Base-by-base conservation (phyloP, 2,797 vertebrate genomes). In the Otolemur crassicaudatus region DNA sequence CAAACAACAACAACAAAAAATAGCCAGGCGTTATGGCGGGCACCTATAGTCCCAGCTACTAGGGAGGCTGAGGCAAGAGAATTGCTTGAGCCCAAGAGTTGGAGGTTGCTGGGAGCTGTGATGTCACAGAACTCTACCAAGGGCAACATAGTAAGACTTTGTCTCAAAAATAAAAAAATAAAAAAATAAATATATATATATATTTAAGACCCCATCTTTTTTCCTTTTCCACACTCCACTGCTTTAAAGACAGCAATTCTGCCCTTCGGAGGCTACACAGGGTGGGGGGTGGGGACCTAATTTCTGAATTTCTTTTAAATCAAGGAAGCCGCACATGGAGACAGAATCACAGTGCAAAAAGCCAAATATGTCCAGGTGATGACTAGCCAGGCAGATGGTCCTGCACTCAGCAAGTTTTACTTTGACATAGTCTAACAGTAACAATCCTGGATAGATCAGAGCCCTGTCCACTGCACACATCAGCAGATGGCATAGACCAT, bases 401-500 rank as follows among this genome's bases (percentile, higher is more conserved):
- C 20, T 80, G 67, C 61, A 79, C 87, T 2, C 88, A 65, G 27
- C 23, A 27, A 14, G n/a, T 91, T 67, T 85, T 1, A 86, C 27
- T 34, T 56, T 13, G 77, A 95, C 46, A 73, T 0, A 0, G 2
- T 46, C 7, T 1, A 76, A 94, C 22, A 12, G 0, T 80, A 76
- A 94, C 22, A 12, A 0, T 82, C 87, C 87, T 40, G 25, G 75
- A 29, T 8, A 46, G 27, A 56, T 31, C 58, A 53, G 96, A 93
- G 63, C 12, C 4, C 12, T 19, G 11, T 5, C 37, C 65, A 19
- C 70, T 56, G 86, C 43, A 92, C 34, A 69, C 8, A 46, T 0
- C 60, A 70, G 73, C 77, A 23, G 58, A 60, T 70, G 22, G 87
- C 1, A 13, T 46, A 7, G 94, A 91, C 94, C 97, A 95, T 86